Conservation (phyloP, 2,888 invertebrate genomes). For the Lypha dubia region DNA sequence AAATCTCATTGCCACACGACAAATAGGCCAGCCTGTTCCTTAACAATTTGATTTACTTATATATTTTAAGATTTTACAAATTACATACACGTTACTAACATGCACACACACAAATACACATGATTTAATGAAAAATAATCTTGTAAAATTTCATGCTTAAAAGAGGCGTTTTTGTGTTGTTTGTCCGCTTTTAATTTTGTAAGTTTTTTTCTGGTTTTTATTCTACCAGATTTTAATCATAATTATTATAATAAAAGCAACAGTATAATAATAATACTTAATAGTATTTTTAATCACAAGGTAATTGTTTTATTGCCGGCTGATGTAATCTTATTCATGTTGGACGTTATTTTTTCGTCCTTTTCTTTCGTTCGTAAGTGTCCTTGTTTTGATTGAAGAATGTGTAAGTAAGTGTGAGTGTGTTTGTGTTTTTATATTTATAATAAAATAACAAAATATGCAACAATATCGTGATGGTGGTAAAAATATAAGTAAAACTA, state of each 20-base stretch:
- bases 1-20: slow-evolving; percentile 6
- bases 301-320: slow-evolving; percentile 70
- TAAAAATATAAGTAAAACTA: background rate
- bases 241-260: slow-evolving; percentile 38
- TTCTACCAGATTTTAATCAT: slow-evolving; percentile 56
- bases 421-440: slow-evolving; percentile 19
- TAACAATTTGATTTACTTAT: slow-evolving; percentile 15
- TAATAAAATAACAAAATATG: slow-evolving; percentile 36
- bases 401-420: no score
- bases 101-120: no score
- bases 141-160: slow-evolving; percentile 44
- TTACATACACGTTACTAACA: slow-evolving; percentile 39
- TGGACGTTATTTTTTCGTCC: no score
- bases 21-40: no score
- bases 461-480: slow-evolving; percentile 36
- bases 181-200: background rate
- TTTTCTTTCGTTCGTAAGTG: background rate
- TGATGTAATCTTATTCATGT: slow-evolving; percentile 56
- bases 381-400: slow-evolving; percentile 17
- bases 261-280: slow-evolving; percentile 36
- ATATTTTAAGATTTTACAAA: slow-evolving; percentile 54
- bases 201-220: no score
- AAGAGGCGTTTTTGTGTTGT: slow-evolving; percentile 24
- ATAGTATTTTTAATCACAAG: slow-evolving; percentile 56
- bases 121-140: no score